These are phyloP conservation scores for Geothlypis trichas DNA, from an alignment of 2,113 vertebrate species.

Conservation along the genomic window DNA sequence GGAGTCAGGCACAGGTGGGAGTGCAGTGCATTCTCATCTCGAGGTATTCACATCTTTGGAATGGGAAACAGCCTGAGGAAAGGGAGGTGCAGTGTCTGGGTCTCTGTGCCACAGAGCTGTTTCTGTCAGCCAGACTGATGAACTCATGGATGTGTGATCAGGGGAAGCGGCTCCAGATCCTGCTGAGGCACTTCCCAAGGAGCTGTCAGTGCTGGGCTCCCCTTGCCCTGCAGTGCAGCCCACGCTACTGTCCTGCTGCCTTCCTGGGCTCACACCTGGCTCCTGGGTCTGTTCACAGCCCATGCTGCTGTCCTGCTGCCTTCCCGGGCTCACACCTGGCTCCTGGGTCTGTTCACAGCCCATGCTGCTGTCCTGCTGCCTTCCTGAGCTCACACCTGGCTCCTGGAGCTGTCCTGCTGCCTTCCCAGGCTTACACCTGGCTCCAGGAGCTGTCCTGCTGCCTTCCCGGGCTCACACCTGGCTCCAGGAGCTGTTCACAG, in stretches of 20 bases:
- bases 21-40: neutral
- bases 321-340: no score
- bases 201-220: neutral
- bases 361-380: neutral
- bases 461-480: neutral
- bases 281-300: no score
- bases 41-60: neutral
- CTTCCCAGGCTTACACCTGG: no score
- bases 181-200: rapidly evolving
- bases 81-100: neutral
- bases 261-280: neutral
- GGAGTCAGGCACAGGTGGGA: neutral
- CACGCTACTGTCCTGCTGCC: neutral
- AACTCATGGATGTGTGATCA: rapidly evolving
- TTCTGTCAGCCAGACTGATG: rapidly evolving
- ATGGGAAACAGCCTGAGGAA: neutral
- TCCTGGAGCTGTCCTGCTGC: no score
- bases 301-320: no score
- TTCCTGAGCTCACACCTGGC: no score
- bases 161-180: neutral
- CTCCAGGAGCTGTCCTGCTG: neutral
- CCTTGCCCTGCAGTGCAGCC: neutral
- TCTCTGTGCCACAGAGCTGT: neutral
- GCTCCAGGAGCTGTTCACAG: no score
- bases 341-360: neutral